Evolutionary conservation across 2,888 invertebrate genomes (phyloP).

Genomic region (Mayetiola destructor): DNA sequence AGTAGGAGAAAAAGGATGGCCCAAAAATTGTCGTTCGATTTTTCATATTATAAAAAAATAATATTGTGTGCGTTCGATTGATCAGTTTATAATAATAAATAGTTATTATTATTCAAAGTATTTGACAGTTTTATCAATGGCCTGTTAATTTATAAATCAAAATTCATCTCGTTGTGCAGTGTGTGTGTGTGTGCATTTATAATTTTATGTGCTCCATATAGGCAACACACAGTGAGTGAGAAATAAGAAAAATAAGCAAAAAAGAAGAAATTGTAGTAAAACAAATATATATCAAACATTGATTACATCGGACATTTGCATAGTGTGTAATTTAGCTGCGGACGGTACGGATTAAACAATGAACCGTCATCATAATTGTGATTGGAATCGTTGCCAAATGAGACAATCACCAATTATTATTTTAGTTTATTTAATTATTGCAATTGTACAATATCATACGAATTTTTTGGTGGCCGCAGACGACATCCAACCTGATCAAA

Average conservation of each 20-base stretch:
- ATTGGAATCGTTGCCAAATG: not conserved
- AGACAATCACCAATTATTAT: not conserved
- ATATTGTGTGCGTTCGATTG: too few relatives aligned
- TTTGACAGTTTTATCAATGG: too few relatives aligned
- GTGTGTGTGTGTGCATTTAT: too few relatives aligned
- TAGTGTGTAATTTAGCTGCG: not conserved
- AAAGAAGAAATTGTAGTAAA: not conserved
- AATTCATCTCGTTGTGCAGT: too few relatives aligned
- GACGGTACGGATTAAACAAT: not conserved
- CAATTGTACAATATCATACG: not conserved
- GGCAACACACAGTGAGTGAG: too few relatives aligned
- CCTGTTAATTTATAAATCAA: too few relatives aligned
- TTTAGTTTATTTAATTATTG: not conserved
- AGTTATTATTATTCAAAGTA: too few relatives aligned
- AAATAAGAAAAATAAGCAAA: not conserved
- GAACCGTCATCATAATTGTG: not conserved
- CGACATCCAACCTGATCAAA: not conserved
- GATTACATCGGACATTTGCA: not conserved
- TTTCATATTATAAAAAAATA: too few relatives aligned
- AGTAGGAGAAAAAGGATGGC: too few relatives aligned
- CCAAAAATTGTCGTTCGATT: too few relatives aligned
- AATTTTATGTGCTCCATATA: too few relatives aligned
- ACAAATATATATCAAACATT: not conserved
- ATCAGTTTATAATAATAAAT: too few relatives aligned
- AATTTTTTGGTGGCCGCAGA: not conserved